Percentiles rank a stretch among this genome's conserved stretches.
Evolutionary conservation across 2,888 invertebrate genomes (phyloP).

Genomic region (Zonitis immaculata): DNA sequence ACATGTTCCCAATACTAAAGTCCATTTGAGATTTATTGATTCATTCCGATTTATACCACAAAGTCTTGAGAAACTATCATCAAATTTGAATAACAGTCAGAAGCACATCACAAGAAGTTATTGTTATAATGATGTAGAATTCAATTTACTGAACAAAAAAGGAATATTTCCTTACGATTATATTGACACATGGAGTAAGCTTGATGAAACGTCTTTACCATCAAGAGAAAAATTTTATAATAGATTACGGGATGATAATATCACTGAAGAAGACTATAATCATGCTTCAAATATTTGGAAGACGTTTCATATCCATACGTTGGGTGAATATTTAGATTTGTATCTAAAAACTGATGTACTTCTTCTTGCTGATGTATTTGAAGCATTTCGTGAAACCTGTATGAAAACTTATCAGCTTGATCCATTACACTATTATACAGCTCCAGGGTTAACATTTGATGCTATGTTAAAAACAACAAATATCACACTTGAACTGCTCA

Average conservation of each 20-base stretch:
- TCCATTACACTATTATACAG: constrained; percentile 33
- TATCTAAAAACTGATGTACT: constrained; percentile 34
- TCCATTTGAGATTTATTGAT: too few relatives aligned
- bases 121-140: background rate
- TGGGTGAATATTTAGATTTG: constrained; percentile 30
- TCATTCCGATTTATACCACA: background rate
- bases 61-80: background rate
- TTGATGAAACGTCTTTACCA: constrained; percentile 22
- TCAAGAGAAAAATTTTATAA: background rate
- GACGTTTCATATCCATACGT: constrained; percentile 23
- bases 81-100: background rate
- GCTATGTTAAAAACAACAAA: constrained; percentile 33
- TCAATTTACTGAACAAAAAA: constrained; percentile 17
- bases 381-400: constrained; percentile 32
- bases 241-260: constrained; percentile 15
- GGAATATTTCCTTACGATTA: constrained; percentile 39
- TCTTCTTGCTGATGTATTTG: constrained; percentile 33
- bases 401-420: constrained; percentile 28
- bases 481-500: constrained; percentile 30
- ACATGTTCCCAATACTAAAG: too few relatives aligned
- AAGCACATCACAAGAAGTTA: background rate
- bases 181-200: constrained; percentile 21
- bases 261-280: constrained; percentile 24
- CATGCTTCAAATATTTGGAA: constrained; percentile 29
- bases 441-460: constrained; percentile 34